phyloP scores from a whole-genome alignment of 2,888 invertebrate species.

The Yponomeuta malinellus region DNA sequence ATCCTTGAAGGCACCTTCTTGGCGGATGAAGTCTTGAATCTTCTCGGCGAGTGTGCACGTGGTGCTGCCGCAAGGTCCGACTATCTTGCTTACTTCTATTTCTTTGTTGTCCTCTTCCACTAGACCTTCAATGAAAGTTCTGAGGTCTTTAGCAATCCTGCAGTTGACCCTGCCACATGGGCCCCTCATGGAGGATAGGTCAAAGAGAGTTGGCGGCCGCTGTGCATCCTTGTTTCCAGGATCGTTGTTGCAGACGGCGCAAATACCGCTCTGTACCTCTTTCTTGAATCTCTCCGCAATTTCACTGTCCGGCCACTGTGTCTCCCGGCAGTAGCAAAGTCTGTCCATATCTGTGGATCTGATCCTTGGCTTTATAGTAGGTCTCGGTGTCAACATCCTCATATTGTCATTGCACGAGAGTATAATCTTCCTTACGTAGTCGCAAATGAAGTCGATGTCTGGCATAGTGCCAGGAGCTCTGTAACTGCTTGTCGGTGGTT shows the following conservation, averaged over 20 bases:
- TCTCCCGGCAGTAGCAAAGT: slow-evolving; percentile 60
- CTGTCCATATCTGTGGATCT: slow-evolving; percentile 65
- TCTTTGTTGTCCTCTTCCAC: slow-evolving; percentile 56
- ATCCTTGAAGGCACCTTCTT: slow-evolving; percentile 47
- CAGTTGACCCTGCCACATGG: slow-evolving; percentile 65
- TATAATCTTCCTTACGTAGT: slow-evolving; percentile 62
- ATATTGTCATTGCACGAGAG: slow-evolving; percentile 67
- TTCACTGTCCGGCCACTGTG: slow-evolving; percentile 51
- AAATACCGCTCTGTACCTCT: slow-evolving; percentile 47
- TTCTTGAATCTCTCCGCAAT: slow-evolving; percentile 55
- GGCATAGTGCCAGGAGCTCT: slow-evolving; percentile 58
- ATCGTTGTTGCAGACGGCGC: slow-evolving; percentile 50
- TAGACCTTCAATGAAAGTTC: slow-evolving; percentile 57
- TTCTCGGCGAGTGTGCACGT: slow-evolving; percentile 54
- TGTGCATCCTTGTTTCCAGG: slow-evolving; percentile 32
- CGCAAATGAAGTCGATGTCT: slow-evolving; percentile 55
- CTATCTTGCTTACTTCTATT: slow-evolving; percentile 47
- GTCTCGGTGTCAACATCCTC: slow-evolving; percentile 64
- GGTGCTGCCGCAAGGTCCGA: slow-evolving; percentile 65
- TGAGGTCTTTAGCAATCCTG: slow-evolving; percentile 57
- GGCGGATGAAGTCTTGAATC: slow-evolving; percentile 55
- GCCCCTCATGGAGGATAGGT: slow-evolving; percentile 61
- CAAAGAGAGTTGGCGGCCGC: slow-evolving; percentile 37
- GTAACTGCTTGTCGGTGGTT: slow-evolving; percentile 55
- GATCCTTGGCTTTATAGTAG: slow-evolving; percentile 52